These are phyloP conservation scores for Magallana gigas DNA, from an alignment of 1,140 invertebrate genomes.

Conservation along the genomic window DNA sequence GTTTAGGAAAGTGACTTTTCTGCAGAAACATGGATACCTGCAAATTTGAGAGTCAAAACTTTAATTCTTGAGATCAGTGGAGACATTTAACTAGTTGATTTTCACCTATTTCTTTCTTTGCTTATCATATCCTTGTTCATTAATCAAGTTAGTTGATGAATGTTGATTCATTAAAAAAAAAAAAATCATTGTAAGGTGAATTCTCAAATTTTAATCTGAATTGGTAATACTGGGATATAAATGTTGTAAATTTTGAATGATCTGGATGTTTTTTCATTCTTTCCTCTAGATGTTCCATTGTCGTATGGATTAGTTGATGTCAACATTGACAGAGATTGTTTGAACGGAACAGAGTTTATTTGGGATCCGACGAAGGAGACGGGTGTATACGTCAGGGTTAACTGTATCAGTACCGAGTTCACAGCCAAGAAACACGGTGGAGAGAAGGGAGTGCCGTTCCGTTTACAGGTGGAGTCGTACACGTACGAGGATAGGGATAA, in stretches of 20 bases:
- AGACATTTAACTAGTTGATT: no score
- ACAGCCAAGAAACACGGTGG: slow-evolving; percentile 98
- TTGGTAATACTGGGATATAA: no score
- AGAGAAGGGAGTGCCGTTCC: slow-evolving; percentile 97
- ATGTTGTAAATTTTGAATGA: neutral
- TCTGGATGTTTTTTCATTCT: neutral
- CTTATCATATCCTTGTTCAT: no score
- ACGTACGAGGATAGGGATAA: slow-evolving; percentile 80
- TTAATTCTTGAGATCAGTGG: no score
- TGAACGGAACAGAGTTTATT: slow-evolving; percentile 92
- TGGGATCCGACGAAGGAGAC: slow-evolving; percentile 98
- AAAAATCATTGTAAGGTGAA: no score
- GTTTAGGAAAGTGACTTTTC: no score
- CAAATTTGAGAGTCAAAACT: no score
- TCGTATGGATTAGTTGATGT: slow-evolving; percentile 95
- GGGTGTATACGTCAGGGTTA: slow-evolving; percentile 86
- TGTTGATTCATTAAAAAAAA: no score
- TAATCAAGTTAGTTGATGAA: no score
- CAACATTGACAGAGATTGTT: slow-evolving; percentile 85
- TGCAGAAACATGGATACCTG: no score
- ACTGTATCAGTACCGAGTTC: slow-evolving; percentile 98
- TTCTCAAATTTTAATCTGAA: no score
- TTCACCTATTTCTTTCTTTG: no score
- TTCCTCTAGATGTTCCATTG: slow-evolving; percentile 88
- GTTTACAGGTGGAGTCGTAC: slow-evolving; percentile 89